Evolutionary conservation across 2,113 vertebrate species (phyloP).

Genomic region (Tupaia chinensis): DNA sequence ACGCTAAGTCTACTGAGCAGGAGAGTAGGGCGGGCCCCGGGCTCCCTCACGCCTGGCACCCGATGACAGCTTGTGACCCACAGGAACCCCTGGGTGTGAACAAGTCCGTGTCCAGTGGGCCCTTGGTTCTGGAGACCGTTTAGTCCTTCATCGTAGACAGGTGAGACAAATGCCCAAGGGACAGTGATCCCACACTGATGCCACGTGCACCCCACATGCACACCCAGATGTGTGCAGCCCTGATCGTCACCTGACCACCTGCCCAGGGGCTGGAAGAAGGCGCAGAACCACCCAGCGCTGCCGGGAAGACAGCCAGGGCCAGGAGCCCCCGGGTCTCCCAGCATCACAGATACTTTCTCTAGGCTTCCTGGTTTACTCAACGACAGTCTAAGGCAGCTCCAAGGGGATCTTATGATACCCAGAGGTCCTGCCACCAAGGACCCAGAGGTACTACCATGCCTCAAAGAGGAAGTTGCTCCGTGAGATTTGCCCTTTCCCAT

Average conservation of each 20-base stretch:
- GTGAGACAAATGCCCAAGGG: too few species aligned
- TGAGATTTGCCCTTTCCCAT: neutral
- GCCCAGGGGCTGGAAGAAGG: neutral
- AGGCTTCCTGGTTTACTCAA: neutral
- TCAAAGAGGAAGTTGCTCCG: neutral
- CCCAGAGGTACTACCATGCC: neutral
- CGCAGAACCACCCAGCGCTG: fast-evolving
- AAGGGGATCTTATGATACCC: neutral
- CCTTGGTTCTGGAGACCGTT: neutral
- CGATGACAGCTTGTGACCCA: constrained; percentile 72
- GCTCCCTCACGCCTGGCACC: constrained; percentile 60
- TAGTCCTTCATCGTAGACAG: neutral
- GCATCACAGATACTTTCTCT: neutral
- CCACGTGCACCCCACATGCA: neutral
- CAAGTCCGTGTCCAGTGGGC: fast-evolving
- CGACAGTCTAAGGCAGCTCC: neutral
- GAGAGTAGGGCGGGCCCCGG: constrained; percentile 86
- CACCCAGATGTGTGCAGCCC: neutral
- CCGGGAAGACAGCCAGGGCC: neutral
- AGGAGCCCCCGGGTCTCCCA: fast-evolving
- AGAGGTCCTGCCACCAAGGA: neutral
- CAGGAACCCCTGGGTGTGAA: neutral
- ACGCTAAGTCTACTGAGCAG: constrained; percentile 82
- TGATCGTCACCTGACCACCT: fast-evolving
- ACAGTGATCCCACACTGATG: too few species aligned